Evolutionary conservation across 2,113 vertebrate species (phyloP).

Genomic region (Pseudolaguvia tuberculata): DNA sequence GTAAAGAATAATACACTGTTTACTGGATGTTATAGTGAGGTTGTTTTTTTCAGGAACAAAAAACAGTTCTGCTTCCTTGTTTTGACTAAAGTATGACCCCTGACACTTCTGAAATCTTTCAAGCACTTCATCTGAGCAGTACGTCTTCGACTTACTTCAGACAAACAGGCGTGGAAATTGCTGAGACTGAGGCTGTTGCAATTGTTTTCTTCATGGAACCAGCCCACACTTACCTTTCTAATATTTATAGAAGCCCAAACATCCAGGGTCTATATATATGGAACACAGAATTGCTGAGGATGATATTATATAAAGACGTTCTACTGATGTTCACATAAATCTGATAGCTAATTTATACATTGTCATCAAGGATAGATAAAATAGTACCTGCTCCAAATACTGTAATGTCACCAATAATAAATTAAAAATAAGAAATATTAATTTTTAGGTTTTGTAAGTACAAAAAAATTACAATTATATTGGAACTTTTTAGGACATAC

Average conservation of each 20-base stretch:
- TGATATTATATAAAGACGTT: conserved; percentile 1
- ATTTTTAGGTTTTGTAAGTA: not conserved
- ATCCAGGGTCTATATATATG: not conserved
- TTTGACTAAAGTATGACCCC: conserved; percentile 8
- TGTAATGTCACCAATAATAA: not conserved
- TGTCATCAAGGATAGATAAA: not conserved
- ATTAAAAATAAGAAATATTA: not conserved
- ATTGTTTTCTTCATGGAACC: not conserved
- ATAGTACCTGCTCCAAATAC: not conserved
- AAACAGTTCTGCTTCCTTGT: not conserved
- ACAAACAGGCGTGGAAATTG: not conserved
- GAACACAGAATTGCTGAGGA: not conserved
- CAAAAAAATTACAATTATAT: too few species aligned
- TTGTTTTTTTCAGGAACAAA: not conserved
- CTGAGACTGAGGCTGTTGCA: not conserved
- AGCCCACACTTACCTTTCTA: conserved; percentile 12
- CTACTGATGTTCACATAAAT: not conserved
- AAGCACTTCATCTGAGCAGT: not conserved
- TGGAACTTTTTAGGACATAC: too few species aligned
- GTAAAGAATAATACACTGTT: not conserved
- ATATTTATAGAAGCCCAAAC: not conserved
- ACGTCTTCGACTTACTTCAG: conserved; percentile 7
- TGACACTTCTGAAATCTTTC: not conserved
- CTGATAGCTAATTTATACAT: not conserved
- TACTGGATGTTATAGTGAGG: not conserved